Conservation (phyloP, 2,113 vertebrate species). For the Myotis lucifugus region DNA sequence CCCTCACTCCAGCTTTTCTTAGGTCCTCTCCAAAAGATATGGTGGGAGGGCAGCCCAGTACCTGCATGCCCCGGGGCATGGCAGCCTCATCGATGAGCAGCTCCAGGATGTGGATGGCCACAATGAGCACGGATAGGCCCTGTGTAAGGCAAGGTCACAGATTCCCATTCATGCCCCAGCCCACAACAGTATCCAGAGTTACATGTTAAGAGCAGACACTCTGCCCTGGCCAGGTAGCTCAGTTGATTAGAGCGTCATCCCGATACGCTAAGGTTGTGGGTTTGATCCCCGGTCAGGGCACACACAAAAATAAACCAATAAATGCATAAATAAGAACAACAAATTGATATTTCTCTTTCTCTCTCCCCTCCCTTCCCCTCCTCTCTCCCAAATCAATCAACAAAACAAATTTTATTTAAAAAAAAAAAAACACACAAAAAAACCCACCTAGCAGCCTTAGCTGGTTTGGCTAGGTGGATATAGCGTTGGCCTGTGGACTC, state of each 20-base stretch:
- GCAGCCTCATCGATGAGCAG: slow-evolving; percentile 95
- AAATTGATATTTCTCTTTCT: not conserved
- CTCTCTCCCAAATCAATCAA: not conserved
- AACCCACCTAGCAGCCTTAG: not conserved
- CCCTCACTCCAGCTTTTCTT: not conserved
- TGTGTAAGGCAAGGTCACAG: slow-evolving; percentile 73
- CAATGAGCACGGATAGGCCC: slow-evolving; percentile 95
- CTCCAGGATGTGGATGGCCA: slow-evolving; percentile 96
- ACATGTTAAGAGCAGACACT: not conserved
- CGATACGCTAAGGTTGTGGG: not conserved
- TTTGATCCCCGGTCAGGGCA: not conserved
- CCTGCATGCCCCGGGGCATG: slow-evolving; percentile 96
- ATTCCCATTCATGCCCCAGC: not conserved
- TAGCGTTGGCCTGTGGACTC: not conserved
- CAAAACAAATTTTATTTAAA: not conserved
- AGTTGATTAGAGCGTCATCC: not conserved
- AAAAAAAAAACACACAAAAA: no score
- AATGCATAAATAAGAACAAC: not conserved
- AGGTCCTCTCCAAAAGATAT: not conserved
- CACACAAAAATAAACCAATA: not conserved
- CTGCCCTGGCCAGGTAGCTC: not conserved
- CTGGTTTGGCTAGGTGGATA: not conserved
- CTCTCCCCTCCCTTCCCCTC: no score
- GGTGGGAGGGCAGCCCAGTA: slow-evolving; percentile 62
- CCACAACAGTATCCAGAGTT: not conserved